Base-by-base conservation (phyloP, 1,140 invertebrate genomes). In the Octopus sinensis region DNA sequence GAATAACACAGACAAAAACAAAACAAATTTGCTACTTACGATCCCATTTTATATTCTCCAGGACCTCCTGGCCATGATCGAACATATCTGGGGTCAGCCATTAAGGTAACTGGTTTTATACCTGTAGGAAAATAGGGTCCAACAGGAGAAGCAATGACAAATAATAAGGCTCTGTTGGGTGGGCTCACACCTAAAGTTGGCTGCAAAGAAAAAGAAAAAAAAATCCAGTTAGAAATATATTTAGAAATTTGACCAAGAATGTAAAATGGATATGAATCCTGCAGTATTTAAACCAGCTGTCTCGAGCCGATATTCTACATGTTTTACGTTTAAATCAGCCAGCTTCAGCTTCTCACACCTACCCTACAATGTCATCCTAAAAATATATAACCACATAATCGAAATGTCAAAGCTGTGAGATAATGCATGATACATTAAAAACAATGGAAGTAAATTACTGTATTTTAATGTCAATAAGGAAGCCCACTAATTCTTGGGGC, bases 21-120 rank as follows among this genome's bases (percentile, higher is more conserved):
- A 43, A 43, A 43, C 30, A 53, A 76, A 56, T 23, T 80, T 30
- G 43, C 53, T 81, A 87, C 87, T 86, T 85, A 79, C 96, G 96
- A 96, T 80, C 98, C 98, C 93, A 99, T 95, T 92, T 99, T 99
- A 82, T 93, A 94, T 87, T 95, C 94, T 53, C 98, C 98, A 85
- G 85, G 86, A 80, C 96, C 95, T 83, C 97, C 98, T 7, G 97
- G 97, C 95, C 97, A 99, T 43, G 98, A 96, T 82, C 98, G 92
- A 3, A 95, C 94, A 87, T 93, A 96, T 52, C 92, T 89, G 0
- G 96, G 95, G 92, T 97, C 95, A 71, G 96, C 96, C 9, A 96
- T 90, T 30, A 96, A 90, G 4, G 94, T 94, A 12, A 97, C 93
- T 0, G 95, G 95, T 84, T 96, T 94, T 85, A 94, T 92, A 23